Percentiles rank a stretch among this genome's conserved stretches.
Conservation (phyloP, 30 jellyfish, hydroid and myxozoan genomes). For the Aurelia aurita region DNA sequence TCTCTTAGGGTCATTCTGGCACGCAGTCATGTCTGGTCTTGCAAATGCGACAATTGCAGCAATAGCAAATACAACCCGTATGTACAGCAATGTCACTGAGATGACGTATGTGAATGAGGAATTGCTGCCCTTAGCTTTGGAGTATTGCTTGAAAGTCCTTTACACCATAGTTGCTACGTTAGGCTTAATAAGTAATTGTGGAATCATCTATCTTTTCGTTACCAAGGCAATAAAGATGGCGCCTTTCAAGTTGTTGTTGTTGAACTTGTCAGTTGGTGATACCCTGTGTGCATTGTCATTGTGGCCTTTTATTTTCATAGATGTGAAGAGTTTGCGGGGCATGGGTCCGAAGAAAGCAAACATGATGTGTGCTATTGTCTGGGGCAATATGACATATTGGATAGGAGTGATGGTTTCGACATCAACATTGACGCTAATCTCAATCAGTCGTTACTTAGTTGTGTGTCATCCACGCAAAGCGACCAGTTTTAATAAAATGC, state of each 20-base stretch:
- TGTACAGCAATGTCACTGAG: neutral
- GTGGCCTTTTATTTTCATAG: neutral
- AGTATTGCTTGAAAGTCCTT: neutral
- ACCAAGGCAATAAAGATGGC: neutral
- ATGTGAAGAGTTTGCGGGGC: neutral
- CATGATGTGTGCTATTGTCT: neutral
- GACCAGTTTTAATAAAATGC: neutral
- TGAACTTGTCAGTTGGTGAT: neutral
- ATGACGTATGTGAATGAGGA: neutral
- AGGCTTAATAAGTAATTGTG: neutral
- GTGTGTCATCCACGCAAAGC: neutral
- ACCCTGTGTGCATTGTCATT: neutral
- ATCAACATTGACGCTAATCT: neutral
- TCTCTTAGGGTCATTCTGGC: too few species aligned
- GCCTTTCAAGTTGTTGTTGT: neutral
- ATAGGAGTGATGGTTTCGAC: neutral
- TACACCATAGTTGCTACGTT: neutral
- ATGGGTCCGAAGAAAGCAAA: neutral
- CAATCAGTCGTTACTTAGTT: neutral
- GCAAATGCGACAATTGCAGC: neutral
- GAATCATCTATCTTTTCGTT: neutral
- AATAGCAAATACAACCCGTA: neutral
- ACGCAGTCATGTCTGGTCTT: too few species aligned
- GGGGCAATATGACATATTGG: conserved; percentile 1
- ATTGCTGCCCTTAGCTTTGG: neutral